Evolutionary conservation across 2,797 vertebrate genomes (phyloP).

Genomic region (Fringilla coelebs): DNA sequence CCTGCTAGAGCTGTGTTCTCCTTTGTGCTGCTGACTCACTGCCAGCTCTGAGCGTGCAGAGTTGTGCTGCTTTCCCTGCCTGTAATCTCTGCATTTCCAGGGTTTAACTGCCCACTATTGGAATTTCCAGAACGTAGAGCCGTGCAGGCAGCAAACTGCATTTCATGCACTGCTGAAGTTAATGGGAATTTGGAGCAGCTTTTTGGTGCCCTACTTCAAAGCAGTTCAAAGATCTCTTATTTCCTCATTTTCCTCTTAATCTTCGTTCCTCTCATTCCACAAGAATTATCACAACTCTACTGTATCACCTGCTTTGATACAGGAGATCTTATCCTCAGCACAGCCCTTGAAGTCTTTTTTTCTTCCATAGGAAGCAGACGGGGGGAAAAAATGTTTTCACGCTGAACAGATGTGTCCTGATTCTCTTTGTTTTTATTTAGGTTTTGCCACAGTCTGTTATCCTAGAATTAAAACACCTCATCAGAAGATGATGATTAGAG

Average conservation of each 20-base stretch:
- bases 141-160: not conserved
- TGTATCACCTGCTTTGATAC: conserved; percentile 30
- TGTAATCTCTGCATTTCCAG: not conserved
- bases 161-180: not conserved
- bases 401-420: conserved; percentile 12
- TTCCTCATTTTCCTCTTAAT: conserved; percentile 15
- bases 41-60: not conserved
- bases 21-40: not conserved
- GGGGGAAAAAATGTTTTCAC: not conserved
- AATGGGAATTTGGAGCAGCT: not conserved
- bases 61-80: not conserved
- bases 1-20: not conserved
- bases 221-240: not conserved
- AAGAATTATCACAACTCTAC: conserved; percentile 18
- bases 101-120: not conserved
- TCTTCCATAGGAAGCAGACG: not conserved
- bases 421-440: conserved; percentile 22
- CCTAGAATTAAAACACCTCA: conserved; percentile 7
- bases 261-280: not conserved
- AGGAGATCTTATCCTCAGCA: conserved; percentile 4
- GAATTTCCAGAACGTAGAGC: not conserved
- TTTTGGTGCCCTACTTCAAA: not conserved
- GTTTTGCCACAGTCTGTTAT: conserved; percentile 15
- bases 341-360: conserved; percentile 15
- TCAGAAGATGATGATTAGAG: not conserved